A percentile compares a stretch with the other conserved stretches of the same genome.
These are phyloP conservation scores for Itoplectis maculator DNA, from an alignment of 2,888 invertebrate genomes.

Conservation along the genomic window DNA sequence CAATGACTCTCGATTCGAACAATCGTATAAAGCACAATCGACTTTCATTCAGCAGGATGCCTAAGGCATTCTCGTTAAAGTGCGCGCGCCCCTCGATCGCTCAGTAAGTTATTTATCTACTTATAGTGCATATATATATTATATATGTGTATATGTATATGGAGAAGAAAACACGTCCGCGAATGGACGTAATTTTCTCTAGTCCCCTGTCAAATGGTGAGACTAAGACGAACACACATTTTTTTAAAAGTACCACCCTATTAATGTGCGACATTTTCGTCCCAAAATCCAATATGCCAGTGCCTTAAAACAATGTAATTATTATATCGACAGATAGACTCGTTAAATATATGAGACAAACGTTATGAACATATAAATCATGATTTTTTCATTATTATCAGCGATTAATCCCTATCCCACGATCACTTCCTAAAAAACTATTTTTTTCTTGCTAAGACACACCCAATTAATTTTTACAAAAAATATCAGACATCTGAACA, in stretches of 20 bases:
- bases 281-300: slow-evolving; percentile 72
- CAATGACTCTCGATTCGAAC: slow-evolving; percentile 21
- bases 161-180: slow-evolving; percentile 45
- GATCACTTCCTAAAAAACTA: background rate
- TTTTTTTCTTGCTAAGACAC: no score
- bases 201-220: slow-evolving; percentile 64
- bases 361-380: slow-evolving; percentile 72
- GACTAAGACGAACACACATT: slow-evolving; percentile 54
- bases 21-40: slow-evolving; percentile 43
- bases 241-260: slow-evolving; percentile 43
- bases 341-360: slow-evolving; percentile 81
- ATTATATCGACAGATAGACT: slow-evolving; percentile 73
- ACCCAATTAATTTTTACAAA: background rate
- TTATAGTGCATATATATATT: slow-evolving; percentile 35
- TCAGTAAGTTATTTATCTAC: slow-evolving; percentile 66
- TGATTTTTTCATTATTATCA: slow-evolving; percentile 25
- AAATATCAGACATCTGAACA: no score
- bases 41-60: slow-evolving; percentile 41
- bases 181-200: slow-evolving; percentile 63
- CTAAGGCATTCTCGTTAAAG: slow-evolving; percentile 57
- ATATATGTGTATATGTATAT: slow-evolving; percentile 44
- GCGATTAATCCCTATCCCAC: background rate
- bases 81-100: slow-evolving; percentile 50
- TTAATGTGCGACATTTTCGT: slow-evolving; percentile 64
- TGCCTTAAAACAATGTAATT: slow-evolving; percentile 77